Conservation (phyloP, 2,113 vertebrate genomes). For the Plotosus lineatus region DNA sequence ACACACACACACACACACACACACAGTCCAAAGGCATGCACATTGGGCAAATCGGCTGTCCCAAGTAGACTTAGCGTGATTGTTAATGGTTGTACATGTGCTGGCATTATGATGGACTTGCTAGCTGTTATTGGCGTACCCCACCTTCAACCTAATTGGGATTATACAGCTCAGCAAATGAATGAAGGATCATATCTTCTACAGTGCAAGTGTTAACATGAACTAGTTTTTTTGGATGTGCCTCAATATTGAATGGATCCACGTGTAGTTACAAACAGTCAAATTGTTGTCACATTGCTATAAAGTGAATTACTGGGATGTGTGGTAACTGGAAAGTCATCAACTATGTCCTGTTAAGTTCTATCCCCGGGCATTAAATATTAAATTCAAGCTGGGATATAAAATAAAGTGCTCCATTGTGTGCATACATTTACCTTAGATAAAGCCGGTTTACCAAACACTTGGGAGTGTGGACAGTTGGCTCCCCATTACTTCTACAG, state of each 20-base stretch:
- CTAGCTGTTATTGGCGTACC: too few relatives aligned
- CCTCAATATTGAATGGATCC: not conserved
- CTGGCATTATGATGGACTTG: too few relatives aligned
- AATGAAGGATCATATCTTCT: not conserved
- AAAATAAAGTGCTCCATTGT: not conserved
- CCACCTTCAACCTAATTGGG: too few relatives aligned
- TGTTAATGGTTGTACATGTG: too few relatives aligned
- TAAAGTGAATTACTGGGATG: not conserved
- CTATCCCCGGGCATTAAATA: not conserved
- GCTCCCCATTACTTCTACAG: slow-evolving; percentile 23
- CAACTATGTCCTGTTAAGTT: not conserved
- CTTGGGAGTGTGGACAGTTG: not conserved
- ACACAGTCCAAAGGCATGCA: too few relatives aligned
- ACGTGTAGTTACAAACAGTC: not conserved
- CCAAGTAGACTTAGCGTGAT: too few relatives aligned
- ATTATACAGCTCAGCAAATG: too few relatives aligned
- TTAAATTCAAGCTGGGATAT: not conserved
- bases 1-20: too few relatives aligned
- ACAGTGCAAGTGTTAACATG: not conserved
- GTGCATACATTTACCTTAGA: not conserved
- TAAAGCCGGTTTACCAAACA: slow-evolving; percentile 7
- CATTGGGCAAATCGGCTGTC: too few relatives aligned
- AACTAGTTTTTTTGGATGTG: not conserved
- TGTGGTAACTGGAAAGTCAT: not conserved
- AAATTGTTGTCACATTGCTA: not conserved